Evolutionary conservation across 2,113 vertebrate species (phyloP).

Genomic region (Otocyon megalotis): DNA sequence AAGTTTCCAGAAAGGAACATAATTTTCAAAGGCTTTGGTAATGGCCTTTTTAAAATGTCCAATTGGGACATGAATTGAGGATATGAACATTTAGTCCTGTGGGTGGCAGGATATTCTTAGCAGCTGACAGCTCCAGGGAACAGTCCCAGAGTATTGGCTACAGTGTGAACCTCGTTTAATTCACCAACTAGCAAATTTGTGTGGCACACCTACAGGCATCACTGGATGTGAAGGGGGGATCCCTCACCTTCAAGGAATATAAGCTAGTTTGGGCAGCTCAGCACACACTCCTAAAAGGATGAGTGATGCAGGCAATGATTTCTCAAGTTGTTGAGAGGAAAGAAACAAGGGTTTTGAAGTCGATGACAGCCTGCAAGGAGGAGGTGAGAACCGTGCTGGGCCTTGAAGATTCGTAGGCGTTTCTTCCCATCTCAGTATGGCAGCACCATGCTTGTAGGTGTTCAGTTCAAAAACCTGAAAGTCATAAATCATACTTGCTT

Average conservation of each 20-base stretch:
- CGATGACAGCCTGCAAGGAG: neutral
- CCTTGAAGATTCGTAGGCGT: neutral
- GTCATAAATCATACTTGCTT: neutral
- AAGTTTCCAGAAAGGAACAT: conserved; percentile 20
- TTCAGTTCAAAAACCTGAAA: neutral
- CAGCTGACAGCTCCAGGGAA: neutral
- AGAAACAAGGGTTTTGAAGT: neutral
- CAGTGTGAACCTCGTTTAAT: neutral
- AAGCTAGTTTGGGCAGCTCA: neutral
- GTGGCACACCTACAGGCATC: no score
- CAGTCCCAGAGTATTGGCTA: neutral
- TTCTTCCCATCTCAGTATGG: neutral
- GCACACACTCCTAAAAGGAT: neutral
- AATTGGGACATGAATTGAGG: neutral
- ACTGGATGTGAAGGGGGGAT: neutral
- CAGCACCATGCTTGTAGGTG: neutral
- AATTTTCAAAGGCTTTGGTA: conserved; percentile 37
- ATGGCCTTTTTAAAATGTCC: conserved; percentile 43
- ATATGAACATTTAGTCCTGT: neutral
- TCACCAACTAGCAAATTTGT: neutral
- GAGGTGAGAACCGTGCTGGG: neutral
- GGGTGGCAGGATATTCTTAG: conserved; percentile 45
- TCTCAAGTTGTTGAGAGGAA: neutral
- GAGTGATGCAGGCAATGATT: neutral
- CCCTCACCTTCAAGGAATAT: neutral